Percentiles rank a stretch among this genome's conserved stretches.
Conservation (phyloP, 2,888 invertebrate species). For the Andrena trimmerana region DNA sequence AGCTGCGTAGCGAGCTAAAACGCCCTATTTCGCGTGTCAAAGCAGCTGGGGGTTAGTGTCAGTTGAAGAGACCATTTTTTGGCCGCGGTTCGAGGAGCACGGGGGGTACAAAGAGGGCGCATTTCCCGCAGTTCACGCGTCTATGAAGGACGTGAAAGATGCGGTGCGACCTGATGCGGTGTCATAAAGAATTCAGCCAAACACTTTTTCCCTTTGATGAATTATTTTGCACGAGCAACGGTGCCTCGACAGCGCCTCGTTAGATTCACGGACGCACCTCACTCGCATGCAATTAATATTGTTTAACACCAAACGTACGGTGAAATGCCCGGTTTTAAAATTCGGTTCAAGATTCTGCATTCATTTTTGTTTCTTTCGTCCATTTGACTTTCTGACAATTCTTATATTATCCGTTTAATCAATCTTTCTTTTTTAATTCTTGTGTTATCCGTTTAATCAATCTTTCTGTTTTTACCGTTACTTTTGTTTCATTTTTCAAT, state of each 20-base stretch:
- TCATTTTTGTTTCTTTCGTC: too few relatives aligned
- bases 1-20: conserved; percentile 43
- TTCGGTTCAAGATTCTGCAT: too few relatives aligned
- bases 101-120: neutral
- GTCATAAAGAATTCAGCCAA: neutral
- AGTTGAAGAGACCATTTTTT: conserved; percentile 27
- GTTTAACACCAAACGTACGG: too few relatives aligned
- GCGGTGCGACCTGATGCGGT: neutral
- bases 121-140: conserved; percentile 5
- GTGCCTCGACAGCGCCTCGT: neutral
- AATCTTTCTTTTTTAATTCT: too few relatives aligned
- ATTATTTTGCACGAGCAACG: neutral
- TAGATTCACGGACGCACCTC: neutral
- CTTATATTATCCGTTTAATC: too few relatives aligned
- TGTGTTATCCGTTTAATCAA: too few relatives aligned
- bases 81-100: neutral
- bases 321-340: too few relatives aligned
- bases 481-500: too few relatives aligned
- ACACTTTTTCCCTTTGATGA: neutral
- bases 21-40: conserved; percentile 56
- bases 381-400: too few relatives aligned
- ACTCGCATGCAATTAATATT: too few relatives aligned
- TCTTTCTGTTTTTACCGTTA: too few relatives aligned
- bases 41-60: conserved; percentile 45
- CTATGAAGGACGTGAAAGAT: conserved; percentile 22